Evolutionary conservation across 2,888 invertebrate genomes (phyloP), one percentile per base, ranked within the genome.

Genomic region (Sylvicola cinctus): DNA sequence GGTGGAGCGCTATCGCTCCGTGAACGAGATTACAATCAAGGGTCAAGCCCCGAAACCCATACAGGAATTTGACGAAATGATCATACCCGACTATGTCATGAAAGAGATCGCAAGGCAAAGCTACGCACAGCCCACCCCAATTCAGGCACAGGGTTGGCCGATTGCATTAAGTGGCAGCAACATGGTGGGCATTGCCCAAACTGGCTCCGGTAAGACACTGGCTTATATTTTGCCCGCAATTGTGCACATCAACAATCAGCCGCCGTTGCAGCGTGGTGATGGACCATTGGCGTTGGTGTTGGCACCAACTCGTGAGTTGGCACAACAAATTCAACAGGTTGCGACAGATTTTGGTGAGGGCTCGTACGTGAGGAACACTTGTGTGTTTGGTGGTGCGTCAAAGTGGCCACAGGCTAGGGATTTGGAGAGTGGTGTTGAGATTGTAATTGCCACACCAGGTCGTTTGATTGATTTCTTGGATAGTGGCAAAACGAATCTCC

Each of bases 331-430:
- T 38, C 75, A 76, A 50, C 71, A 77, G 50, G 85, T 88, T 11
- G 78, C 83, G 3, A 61, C 66, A 30, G 79, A 81, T 44, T 88
- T 85, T 57, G 84, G 84, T 1, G 68, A 75, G 31, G 57, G 70
- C 7, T 73, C 80, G 1, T 73, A 75, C 50, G 71, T 87, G 3
- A 66, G 79, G 23, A 80, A 79, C 50, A 78, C 80, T 0, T 88
- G 87, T 49, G 71, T 87, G 11, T 90, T 85, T 61, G 88, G 90
- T 38, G 90, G 90, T 15, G 80, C 87, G n/a, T 78, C 83, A 0
- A 85, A 84, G 49, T 74, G 74, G 17, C 65, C 65, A 40, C 74
- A 78, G 53, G 70, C 72, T 0, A 64, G 71, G 37, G 78, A 78
- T 42, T 51, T 79, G 27, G 74, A 76, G 43, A 65, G 73, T 16